phyloP scores from a whole-genome alignment of 2,888 invertebrate genomes.

The Halictus quadricinctus region DNA sequence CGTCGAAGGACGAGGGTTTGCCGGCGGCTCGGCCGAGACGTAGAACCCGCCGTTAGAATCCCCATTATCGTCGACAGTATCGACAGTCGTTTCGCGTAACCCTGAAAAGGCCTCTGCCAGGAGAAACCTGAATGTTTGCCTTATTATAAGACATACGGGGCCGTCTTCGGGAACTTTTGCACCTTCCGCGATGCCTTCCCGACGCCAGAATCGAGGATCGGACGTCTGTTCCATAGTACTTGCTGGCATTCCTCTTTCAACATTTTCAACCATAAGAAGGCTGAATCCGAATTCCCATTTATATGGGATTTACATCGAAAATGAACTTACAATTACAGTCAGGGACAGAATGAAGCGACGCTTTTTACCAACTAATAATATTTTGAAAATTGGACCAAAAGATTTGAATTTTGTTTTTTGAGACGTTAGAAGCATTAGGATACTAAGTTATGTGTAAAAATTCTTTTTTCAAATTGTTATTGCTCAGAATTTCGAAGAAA shows the following conservation, averaged over 20 bases:
- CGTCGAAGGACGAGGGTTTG: slow-evolving; percentile 52
- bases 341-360: no score
- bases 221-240: neutral
- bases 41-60: slow-evolving; percentile 57
- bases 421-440: no score
- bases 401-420: no score
- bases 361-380: no score
- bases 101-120: slow-evolving; percentile 48
- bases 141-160: slow-evolving; percentile 53
- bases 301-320: neutral
- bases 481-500: no score
- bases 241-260: neutral
- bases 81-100: slow-evolving; percentile 51
- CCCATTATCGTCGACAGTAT: slow-evolving; percentile 56
- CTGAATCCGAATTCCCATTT: neutral
- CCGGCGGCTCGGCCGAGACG: slow-evolving; percentile 43
- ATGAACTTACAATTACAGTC: neutral
- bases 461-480: no score
- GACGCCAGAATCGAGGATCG: slow-evolving; percentile 25
- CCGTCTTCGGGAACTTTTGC: slow-evolving; percentile 30
- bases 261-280: neutral
- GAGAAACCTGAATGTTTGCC: slow-evolving; percentile 51
- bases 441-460: no score
- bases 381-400: no score
- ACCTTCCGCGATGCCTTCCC: slow-evolving; percentile 22